Base-by-base conservation (phyloP, 2,113 vertebrate species). In the Stictonetta naevosa region DNA sequence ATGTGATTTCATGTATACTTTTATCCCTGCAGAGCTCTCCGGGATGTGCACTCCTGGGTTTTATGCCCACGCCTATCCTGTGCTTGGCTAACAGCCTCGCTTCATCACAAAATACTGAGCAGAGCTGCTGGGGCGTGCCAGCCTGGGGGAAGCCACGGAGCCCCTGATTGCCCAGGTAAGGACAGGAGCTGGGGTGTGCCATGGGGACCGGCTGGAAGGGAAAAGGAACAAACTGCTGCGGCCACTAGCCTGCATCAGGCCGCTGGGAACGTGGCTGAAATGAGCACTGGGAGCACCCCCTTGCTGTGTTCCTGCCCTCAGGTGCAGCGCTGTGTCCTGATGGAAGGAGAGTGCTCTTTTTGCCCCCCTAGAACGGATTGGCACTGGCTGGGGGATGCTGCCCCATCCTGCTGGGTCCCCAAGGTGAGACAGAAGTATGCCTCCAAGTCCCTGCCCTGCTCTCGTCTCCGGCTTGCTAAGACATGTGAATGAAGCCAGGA, bases 31-130 rank as follows among this genome's bases (percentile, higher is more conserved):
- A 19, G 81, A 44, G 48, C 68, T 68, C 38, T 2, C n/a, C 0
- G 19, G 4, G 40, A 13, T 38, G 55, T 4, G n/a, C 31, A n/a
- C 44, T 9, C 4, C 11, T 9, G 38, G 38, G 22, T 14, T 66
- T 53, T 29, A 29, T 77, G 28, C 15, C 31, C 2, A 2, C 28
- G 64, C 22, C 50, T 1, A 1, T 15, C 2, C 25, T 13, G 22
- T 28, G 69, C 40, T 34, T 33, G 62, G 40, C 31, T 66, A 16
- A 38, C 3, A 29, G 60, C 33, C 12, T 16, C 2, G 23, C 53
- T 55, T 46, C 8, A 0, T 12, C 2, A 5, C 0, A 0, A 8
- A 53, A 31, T 20, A 17, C 25, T 0, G 33, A 31, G 53, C 10
- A 7, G 79, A 20, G 38, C 9, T 0, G 1, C 90, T 34, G 62